phyloP scores from a whole-genome alignment of 2,797 vertebrate species.

The Myiotriccus ornatus region DNA sequence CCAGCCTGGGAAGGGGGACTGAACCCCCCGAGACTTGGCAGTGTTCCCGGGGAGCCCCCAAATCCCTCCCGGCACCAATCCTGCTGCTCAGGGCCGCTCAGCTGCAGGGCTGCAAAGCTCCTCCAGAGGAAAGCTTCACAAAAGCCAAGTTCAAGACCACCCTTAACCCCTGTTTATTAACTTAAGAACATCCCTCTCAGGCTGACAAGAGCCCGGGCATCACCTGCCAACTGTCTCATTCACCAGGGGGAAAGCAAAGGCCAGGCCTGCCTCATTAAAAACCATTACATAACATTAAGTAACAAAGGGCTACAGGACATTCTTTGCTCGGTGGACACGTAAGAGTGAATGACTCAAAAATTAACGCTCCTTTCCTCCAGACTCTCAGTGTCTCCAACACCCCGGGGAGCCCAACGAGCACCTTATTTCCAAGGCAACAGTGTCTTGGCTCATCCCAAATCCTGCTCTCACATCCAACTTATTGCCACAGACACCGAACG shows the following conservation, averaged over 20 bases:
- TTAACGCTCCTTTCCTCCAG: not conserved
- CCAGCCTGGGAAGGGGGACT: not conserved
- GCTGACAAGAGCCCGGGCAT: not conserved
- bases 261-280: slow-evolving; percentile 44
- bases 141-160: not conserved
- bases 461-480: not conserved
- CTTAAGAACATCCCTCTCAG: not conserved
- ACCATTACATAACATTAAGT: not conserved
- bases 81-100: not conserved
- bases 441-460: not conserved
- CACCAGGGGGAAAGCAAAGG: not conserved
- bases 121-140: not conserved
- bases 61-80: not conserved
- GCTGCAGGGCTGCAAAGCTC: not conserved
- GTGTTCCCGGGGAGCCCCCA: not conserved
- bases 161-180: not conserved
- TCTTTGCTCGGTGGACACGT: not conserved
- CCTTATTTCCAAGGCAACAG: not conserved
- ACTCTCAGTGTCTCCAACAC: not conserved
- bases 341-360: not conserved
- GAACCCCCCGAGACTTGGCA: not conserved
- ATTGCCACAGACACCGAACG: not conserved
- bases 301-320: not conserved
- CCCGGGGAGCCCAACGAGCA: not conserved
- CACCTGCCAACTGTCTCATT: slow-evolving; percentile 23